Evolutionary conservation across 2,888 invertebrate genomes (phyloP).

Genomic region (Rhagium mordax): DNA sequence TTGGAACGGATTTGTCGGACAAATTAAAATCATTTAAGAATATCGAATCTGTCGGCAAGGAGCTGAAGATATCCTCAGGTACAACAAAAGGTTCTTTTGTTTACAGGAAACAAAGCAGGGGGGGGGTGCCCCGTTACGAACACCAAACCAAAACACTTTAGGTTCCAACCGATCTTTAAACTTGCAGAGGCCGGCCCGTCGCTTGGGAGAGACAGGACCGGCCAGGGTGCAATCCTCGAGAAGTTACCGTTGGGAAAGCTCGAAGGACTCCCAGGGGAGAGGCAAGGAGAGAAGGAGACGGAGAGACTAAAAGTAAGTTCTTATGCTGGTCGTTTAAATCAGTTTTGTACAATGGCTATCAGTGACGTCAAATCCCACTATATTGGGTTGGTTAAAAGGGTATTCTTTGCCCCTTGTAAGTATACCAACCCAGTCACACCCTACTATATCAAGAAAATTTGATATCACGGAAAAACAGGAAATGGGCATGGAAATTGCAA

Average conservation of each 20-base stretch:
- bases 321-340: conserved; percentile 21
- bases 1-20: conserved; percentile 30
- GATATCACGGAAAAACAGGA: not conserved
- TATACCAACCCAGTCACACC: not conserved
- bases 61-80: conserved; percentile 20
- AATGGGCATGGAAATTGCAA: not conserved
- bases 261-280: not conserved
- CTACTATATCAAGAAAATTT: not conserved
- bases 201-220: not conserved
- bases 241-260: not conserved
- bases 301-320: not conserved
- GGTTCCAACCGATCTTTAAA: conserved; percentile 20
- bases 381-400: conserved; percentile 17
- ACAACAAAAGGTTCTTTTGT: not conserved
- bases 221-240: not conserved
- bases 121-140: not conserved
- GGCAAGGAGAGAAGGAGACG: conserved; percentile 2
- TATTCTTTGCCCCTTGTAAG: conserved; percentile 14
- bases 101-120: conserved; percentile 3
- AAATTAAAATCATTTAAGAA: conserved; percentile 35
- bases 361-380: not conserved
- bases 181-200: conserved; percentile 19
- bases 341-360: conserved; percentile 10
- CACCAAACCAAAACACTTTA: not conserved
- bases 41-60: conserved; percentile 33